Base-by-base conservation (phyloP, 2,888 invertebrate genomes). In the Sarcophaga subvicina region DNA sequence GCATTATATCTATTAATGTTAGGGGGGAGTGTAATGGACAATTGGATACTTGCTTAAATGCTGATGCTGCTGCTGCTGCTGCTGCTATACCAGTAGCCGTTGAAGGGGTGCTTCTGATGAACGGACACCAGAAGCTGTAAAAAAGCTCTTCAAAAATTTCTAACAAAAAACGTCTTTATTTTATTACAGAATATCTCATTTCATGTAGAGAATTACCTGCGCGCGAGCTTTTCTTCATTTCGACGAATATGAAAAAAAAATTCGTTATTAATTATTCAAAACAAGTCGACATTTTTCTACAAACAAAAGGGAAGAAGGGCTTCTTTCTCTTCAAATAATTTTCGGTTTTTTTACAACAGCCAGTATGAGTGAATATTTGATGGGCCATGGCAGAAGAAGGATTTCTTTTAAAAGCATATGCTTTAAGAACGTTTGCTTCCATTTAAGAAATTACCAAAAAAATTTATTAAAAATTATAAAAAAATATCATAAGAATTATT, bases 241-340 rank as follows among this genome's bases (percentile, higher is more conserved):
- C 8, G 37, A 2, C 8, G 37, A 10, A 37, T 37, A 6, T 37
- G 37, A 37, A 37, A 0, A 59, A 67, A 72, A 27, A 71, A 76
- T 75, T 75, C 75, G 63, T 81, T 88, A 88, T 88, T 88, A 88
- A 86, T 86, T 88, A 83, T 88, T 88, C 60, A 88, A 88, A 81
- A 60, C 63, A 79, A 81, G 79, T 81, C 78, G 71, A 79, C 75
- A 80, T 83, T 82, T 79, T 62, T 20, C 62, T 2, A 62, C 12
- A 22, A 47, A 71, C 17, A 80, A 79, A 1, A 77, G 63, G 14
- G 62, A 78, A 47, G 62, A 84, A 81, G 62, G 81, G 81, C 81
- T 80, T 80, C 77, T 77, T 83, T 79, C 77, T 69, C 78, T 79
- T 73, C 49, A 54, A 71, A 59, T 64, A 45, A 76, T 76, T 79